phyloP scores from a whole-genome alignment of 2,888 invertebrate genomes.

The Harpalus rufipes region DNA sequence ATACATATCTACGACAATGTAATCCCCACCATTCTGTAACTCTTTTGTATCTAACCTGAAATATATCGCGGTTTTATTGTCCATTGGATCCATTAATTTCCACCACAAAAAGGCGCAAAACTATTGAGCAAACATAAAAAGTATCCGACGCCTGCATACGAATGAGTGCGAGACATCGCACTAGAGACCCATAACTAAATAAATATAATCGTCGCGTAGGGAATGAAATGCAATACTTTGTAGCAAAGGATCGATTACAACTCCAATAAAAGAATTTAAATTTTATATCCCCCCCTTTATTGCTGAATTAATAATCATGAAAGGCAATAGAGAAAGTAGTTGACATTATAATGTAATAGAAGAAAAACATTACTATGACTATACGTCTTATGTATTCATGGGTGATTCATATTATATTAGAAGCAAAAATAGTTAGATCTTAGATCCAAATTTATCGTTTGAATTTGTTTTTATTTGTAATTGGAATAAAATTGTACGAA shows the following conservation, averaged over 20 bases:
- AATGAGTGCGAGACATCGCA: slow-evolving; percentile 10
- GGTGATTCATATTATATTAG: not conserved
- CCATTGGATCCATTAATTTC: slow-evolving; percentile 22
- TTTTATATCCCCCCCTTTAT: slow-evolving; percentile 16
- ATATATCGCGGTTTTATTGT: slow-evolving; percentile 14
- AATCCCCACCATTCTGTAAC: not conserved
- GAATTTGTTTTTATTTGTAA: too few species aligned
- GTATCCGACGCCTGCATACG: slow-evolving; percentile 17
- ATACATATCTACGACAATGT: not conserved
- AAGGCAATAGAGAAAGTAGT: not conserved
- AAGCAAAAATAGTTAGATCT: too few species aligned
- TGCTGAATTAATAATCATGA: not conserved
- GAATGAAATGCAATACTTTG: slow-evolving; percentile 47
- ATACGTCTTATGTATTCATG: not conserved
- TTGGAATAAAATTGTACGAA: too few species aligned
- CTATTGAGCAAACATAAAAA: slow-evolving; percentile 45
- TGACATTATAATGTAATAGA: not conserved
- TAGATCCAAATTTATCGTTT: too few species aligned
- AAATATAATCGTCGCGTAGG: slow-evolving; percentile 23
- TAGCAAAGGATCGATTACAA: slow-evolving; percentile 26
- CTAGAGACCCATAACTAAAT: slow-evolving; percentile 37
- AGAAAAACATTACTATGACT: not conserved
- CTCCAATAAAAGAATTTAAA: slow-evolving; percentile 35
- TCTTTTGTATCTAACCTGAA: slow-evolving; percentile 1
- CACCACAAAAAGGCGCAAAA: slow-evolving; percentile 30